These are phyloP conservation scores for Brachionus asplanchnoidis DNA, from an alignment of 1,140 invertebrate genomes.

Conservation along the genomic window DNA sequence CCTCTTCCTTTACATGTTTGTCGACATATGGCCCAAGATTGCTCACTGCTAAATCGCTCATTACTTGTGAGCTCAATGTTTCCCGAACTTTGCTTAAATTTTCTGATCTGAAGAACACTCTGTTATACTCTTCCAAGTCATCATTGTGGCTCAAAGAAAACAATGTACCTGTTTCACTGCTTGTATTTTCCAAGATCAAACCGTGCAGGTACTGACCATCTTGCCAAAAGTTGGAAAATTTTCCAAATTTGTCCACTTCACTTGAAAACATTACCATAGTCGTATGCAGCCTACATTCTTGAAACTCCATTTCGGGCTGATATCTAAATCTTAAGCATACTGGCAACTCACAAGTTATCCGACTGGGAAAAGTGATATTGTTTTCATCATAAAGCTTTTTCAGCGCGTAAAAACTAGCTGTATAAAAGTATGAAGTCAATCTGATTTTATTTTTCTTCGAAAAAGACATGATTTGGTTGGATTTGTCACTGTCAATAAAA, in stretches of 20 bases:
- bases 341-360: neutral
- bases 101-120: neutral
- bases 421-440: neutral
- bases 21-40: slow-evolving; percentile 23
- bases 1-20: neutral
- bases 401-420: neutral
- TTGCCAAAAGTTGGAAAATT: slow-evolving; percentile 25
- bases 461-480: neutral
- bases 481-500: neutral
- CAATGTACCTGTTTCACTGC: slow-evolving; percentile 3
- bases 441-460: neutral
- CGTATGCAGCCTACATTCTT: neutral
- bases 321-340: slow-evolving; percentile 1
- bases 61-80: neutral
- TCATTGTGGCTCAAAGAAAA: slow-evolving; percentile 15
- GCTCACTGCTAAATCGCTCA: slow-evolving; percentile 1
- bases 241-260: neutral
- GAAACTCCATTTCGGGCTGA: neutral
- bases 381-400: slow-evolving; percentile 22
- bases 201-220: neutral
- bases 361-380: neutral
- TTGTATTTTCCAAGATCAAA: neutral
- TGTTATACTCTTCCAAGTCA: neutral
- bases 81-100: neutral
- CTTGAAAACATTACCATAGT: slow-evolving; percentile 4